phyloP scores from a whole-genome alignment of 2,113 vertebrate genomes.

The Carlito syrichta region DNA sequence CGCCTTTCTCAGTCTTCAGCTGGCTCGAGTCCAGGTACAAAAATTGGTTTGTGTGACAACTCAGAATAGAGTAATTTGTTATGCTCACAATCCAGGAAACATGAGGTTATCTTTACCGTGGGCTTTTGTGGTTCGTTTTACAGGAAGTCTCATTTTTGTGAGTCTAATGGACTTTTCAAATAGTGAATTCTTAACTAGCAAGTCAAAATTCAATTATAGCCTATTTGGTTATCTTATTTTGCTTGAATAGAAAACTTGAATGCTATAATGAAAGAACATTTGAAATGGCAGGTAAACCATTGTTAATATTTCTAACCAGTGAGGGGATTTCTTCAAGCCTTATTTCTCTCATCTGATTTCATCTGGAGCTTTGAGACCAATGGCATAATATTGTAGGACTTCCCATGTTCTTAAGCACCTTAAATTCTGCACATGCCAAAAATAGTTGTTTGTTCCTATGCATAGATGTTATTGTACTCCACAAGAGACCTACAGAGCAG shows the following conservation, averaged over 20 bases:
- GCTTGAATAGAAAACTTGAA: constrained; percentile 7
- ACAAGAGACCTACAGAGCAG: background rate
- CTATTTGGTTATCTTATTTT: constrained; percentile 13
- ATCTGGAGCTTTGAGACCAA: background rate
- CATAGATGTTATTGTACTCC: constrained; percentile 28
- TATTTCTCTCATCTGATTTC: background rate
- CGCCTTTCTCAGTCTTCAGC: background rate
- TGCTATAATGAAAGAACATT: background rate
- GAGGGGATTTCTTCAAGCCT: background rate
- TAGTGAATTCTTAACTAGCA: constrained; percentile 18
- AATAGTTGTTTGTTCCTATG: constrained; percentile 32
- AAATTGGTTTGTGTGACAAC: background rate
- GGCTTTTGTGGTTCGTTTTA: background rate
- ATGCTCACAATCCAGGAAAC: background rate
- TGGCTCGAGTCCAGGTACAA: background rate
- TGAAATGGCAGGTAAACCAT: constrained; percentile 35
- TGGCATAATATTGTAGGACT: background rate
- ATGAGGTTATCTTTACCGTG: background rate
- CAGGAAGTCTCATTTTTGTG: constrained; percentile 23
- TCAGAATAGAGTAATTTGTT: background rate
- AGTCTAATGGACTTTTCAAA: constrained; percentile 20
- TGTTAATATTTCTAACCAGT: constrained; percentile 21
- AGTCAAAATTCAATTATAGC: constrained; percentile 37
- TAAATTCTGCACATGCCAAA: background rate
- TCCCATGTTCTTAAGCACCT: constrained; percentile 11